Evolutionary conservation across 2,113 vertebrate species (phyloP), one percentile per base, ranked within the genome.

Genomic region (Ochotona princeps): DNA sequence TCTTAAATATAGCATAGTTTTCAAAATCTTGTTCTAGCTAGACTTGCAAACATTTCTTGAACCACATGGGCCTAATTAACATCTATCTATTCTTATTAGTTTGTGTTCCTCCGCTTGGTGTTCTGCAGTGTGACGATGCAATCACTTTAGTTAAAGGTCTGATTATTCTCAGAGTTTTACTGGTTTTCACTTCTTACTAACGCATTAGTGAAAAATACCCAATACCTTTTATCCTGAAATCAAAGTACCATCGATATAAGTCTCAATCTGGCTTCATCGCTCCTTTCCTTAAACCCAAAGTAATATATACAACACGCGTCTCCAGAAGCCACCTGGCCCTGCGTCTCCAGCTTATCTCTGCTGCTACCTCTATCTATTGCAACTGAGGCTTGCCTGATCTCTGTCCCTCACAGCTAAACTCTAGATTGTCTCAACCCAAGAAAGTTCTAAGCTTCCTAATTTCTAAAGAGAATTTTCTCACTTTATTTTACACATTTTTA

Each of bases 61-160:
- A 1, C 21, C 8, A 32, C 25, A 4, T 30, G 17, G 13, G 13
- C 38, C 51, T 72, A 73, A 61, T 26, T 26, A 49, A 60, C 26
- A 49, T 8, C 8, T 49, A 14, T n/a, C 80, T 73, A 30, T 61
- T 89, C 83, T 75, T 80, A 73, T 83, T 85, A 35, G 76, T 60
- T 93, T 93, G 89, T 47, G 83, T 51, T 87, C 63, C 72, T 88
- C 86, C 87, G 20, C n/a, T 80, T 90, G 76, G 79, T 44, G 25
- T 81, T 86, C 26, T 32, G 35, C 28, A 32, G 70, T 23, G n/a
- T 38, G 28, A 7, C 8, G 44, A 74, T 44, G 63, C 67, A 61
- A 82, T 60, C 69, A n/a, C 61, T 72, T 47, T 15, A 66, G 51
- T 44, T 4, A 87, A 80, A 86, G 44, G 78, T 49, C 3, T 66